Evolutionary conservation across 2,888 invertebrate genomes (phyloP), one percentile per base, ranked within the genome.

Genomic region (Notocelia uddmanniana): DNA sequence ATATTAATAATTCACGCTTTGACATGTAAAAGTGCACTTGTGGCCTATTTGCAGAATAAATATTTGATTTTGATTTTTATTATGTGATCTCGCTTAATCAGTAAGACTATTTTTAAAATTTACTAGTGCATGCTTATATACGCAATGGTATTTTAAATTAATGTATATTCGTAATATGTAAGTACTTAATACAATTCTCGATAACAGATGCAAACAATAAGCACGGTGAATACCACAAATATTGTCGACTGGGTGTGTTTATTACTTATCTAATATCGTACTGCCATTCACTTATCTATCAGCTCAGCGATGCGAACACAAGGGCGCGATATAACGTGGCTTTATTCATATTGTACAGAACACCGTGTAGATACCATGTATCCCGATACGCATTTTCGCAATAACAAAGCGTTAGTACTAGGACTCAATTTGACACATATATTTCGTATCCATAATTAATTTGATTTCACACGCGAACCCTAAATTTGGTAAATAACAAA

Each of bases 401-500:
- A 92, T 78, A 92, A 93, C 81, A 93, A 93, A 86, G 85, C 92
- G 93, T 93, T 79, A 89, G 93, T 91, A 74, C 10, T 37, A 50
- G n/a, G n/a, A n/a, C 1, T n/a, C 8, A 45, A 45, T 45, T 45
- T 45, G 45, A n/a, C 45, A n/a, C 15, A n/a, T 45, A n/a, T 8
- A n/a, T 45, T n/a, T 45, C 45, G 15, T 45, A 45, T 45, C n/a
- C 13, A 6, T 8, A 45, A 45, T 45, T 45, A n/a, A n/a, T n/a
- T 45, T 45, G 45, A 2, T 45, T 45, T 45, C n/a, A 45, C 45
- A n/a, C 6, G 45, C 15, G 13, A 26, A 26, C 31, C 31, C 31
- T 31, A 31, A 2, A 31, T 9, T 2, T 31, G 31, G 8, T 31
- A 6, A 31, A 8, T 31, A 5, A 5, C 5, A 31, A 31, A 31